A percentile compares a stretch with the other conserved stretches of the same genome.
Conservation (phyloP, 2,797 vertebrate genomes). For the Argya squamiceps region DNA sequence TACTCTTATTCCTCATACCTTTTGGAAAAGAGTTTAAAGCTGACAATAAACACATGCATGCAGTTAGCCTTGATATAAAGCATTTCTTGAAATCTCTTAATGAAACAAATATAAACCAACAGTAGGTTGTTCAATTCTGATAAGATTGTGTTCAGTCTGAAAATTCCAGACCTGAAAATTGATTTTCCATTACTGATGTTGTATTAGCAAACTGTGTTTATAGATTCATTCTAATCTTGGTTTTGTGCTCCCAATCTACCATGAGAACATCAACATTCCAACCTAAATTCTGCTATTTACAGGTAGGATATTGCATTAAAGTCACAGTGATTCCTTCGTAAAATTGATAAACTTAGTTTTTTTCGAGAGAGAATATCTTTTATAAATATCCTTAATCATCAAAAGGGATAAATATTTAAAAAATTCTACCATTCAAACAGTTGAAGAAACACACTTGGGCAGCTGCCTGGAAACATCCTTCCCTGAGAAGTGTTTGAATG, state of each 20-base stretch:
- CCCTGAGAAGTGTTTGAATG: background rate
- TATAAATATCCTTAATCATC: background rate
- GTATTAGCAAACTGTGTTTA: background rate
- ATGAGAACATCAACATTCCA: background rate
- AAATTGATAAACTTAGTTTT: background rate
- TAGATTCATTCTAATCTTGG: background rate
- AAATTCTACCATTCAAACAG: background rate
- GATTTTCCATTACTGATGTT: background rate
- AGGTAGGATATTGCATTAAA: background rate
- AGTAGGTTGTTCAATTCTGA: background rate
- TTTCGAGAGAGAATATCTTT: background rate
- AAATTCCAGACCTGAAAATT: background rate
- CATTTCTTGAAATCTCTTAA: background rate
- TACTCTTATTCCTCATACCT: background rate
- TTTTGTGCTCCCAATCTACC: background rate
- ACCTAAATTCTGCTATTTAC: background rate
- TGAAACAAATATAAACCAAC: background rate
- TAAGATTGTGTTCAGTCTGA: background rate
- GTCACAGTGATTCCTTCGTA: background rate
- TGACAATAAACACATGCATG: background rate
- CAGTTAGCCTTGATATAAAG: background rate
- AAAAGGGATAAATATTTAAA: background rate
- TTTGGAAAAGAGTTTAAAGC: background rate
- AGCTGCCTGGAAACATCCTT: background rate
- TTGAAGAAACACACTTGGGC: background rate